These are phyloP conservation scores for Napeogenes inachia DNA, from an alignment of 2,888 invertebrate species.

Conservation along the genomic window DNA sequence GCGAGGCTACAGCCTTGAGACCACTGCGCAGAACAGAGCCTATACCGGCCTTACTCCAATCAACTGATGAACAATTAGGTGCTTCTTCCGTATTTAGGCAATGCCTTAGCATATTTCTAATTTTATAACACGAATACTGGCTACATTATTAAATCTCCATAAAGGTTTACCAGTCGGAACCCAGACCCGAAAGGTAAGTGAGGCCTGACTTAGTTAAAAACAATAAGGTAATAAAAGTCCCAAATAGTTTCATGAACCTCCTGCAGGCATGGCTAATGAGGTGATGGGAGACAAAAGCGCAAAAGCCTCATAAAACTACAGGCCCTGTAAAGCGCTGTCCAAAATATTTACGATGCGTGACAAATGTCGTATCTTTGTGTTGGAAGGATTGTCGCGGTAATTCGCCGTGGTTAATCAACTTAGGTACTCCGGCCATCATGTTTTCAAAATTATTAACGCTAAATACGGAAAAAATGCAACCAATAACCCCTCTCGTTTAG, in stretches of 20 bases:
- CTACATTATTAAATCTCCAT: too few relatives aligned
- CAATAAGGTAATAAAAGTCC: background rate
- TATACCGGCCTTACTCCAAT: constrained; percentile 15
- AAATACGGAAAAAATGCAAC: background rate
- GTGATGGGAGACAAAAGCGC: constrained; percentile 65
- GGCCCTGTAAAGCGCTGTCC: constrained; percentile 64
- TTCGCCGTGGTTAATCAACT: constrained; percentile 58
- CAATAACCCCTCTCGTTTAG: too few relatives aligned
- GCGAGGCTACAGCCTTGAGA: constrained; percentile 73
- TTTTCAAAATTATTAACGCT: constrained; percentile 4
- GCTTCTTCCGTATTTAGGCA: constrained; percentile 22
- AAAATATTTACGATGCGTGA: constrained; percentile 76
- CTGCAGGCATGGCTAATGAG: constrained; percentile 62
- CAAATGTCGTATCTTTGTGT: constrained; percentile 67
- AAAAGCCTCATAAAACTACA: constrained; percentile 72
- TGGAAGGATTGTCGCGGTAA: constrained; percentile 60
- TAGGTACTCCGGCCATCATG: constrained; percentile 3
- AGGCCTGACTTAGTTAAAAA: background rate
- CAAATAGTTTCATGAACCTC: constrained; percentile 14
- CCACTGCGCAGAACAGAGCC: constrained; percentile 57
- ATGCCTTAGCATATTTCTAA: background rate
- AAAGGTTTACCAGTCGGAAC: background rate
- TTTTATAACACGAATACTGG: too few relatives aligned
- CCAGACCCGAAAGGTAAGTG: background rate
- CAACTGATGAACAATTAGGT: constrained; percentile 41